These are phyloP conservation scores for Echinarachnius parma DNA, from an alignment of 53 echinoderm and acorn worm species.

Conservation along the genomic window DNA sequence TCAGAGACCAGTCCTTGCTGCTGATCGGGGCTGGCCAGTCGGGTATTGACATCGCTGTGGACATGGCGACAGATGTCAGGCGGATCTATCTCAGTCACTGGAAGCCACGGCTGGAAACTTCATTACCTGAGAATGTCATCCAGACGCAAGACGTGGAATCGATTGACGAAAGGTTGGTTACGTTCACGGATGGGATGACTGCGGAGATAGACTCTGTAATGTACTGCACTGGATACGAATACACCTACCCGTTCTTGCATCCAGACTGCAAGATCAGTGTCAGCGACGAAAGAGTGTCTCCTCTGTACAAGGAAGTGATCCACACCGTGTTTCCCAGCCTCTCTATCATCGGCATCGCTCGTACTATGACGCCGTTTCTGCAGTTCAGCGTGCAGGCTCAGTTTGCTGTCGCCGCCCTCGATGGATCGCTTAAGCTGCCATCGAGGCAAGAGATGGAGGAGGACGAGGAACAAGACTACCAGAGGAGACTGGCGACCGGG, in stretches of 20 bases:
- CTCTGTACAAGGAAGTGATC: constrained; percentile 82
- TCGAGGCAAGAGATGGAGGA: constrained; percentile 59
- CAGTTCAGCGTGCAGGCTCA: constrained; percentile 61
- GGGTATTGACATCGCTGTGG: constrained; percentile 66
- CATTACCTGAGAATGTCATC: constrained; percentile 62
- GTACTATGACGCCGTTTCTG: constrained; percentile 61
- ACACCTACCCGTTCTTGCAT: constrained; percentile 65
- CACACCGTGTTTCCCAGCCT: constrained; percentile 63
- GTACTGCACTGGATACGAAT: constrained; percentile 82
- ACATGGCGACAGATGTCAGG: constrained; percentile 49
- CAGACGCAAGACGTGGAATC: constrained; percentile 50
- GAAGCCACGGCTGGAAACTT: constrained; percentile 24
- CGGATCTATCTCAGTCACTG: constrained; percentile 68
- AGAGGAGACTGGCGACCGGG: constrained; percentile 44
- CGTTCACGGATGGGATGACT: constrained; percentile 53
- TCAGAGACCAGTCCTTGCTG: constrained; percentile 57
- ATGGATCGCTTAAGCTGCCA: constrained; percentile 67
- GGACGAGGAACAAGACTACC: constrained; percentile 49
- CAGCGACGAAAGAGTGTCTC: constrained; percentile 54
- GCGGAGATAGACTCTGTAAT: constrained; percentile 60
- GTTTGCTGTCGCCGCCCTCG: constrained; percentile 56
- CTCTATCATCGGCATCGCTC: constrained; percentile 72
- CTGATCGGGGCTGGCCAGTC: constrained; percentile 75
- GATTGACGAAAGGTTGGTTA: constrained; percentile 28
- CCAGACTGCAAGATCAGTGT: constrained; percentile 64